phyloP scores from a whole-genome alignment of 2,113 vertebrate genomes.

The Poicephalus meyeri region DNA sequence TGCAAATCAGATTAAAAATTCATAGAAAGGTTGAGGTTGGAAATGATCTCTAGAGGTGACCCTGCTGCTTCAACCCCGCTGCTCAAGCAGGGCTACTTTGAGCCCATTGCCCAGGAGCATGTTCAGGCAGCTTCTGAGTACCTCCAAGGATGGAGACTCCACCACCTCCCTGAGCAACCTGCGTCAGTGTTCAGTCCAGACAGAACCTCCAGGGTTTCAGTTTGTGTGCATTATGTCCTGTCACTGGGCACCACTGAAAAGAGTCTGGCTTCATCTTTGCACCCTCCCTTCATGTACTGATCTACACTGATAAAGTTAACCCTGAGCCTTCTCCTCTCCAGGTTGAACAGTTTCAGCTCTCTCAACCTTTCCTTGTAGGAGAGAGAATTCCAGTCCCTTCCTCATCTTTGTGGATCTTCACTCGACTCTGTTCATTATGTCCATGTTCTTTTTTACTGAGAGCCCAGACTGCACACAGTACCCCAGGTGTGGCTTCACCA shows the following conservation, averaged over 20 bases:
- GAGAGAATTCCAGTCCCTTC: background rate
- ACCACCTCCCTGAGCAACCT: background rate
- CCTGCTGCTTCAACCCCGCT: background rate
- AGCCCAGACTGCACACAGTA: background rate
- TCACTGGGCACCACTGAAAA: background rate
- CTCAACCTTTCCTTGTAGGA: background rate
- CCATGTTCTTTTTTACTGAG: background rate
- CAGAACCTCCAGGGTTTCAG: background rate
- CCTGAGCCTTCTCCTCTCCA: background rate
- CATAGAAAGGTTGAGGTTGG: background rate
- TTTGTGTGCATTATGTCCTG: background rate
- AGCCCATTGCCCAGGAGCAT: background rate
- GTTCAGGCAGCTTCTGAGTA: background rate
- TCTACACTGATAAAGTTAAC: background rate
- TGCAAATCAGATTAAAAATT: background rate
- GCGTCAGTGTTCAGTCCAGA: background rate
- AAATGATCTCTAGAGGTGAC: background rate
- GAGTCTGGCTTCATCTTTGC: background rate
- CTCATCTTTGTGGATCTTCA: background rate
- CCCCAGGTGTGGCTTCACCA: background rate
- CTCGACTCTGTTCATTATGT: background rate
- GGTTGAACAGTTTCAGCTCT: background rate
- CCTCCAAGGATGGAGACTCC: background rate
- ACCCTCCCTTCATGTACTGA: background rate
- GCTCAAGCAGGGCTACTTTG: background rate